Evolutionary conservation across 1,140 invertebrate genomes (phyloP).

Genomic region (Thaumatotibia leucotreta): DNA sequence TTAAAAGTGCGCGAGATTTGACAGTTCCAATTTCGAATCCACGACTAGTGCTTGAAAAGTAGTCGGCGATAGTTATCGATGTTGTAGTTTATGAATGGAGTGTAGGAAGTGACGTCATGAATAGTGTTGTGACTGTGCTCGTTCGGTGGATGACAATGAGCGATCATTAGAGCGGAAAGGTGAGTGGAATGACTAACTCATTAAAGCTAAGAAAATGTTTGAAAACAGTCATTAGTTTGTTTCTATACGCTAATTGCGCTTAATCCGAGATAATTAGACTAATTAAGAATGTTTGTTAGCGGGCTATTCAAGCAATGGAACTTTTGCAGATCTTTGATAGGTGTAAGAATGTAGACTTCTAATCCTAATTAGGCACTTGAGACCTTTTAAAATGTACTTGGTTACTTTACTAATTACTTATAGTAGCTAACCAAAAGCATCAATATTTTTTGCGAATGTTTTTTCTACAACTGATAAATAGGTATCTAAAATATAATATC

Average conservation of each 20-base stretch:
- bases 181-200: slow-evolving; percentile 52
- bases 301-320: not conserved
- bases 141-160: slow-evolving; percentile 70
- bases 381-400: too few species aligned
- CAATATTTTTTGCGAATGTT: too few species aligned
- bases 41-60: slow-evolving; percentile 36
- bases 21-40: slow-evolving; percentile 27
- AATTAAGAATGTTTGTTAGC: slow-evolving; percentile 6
- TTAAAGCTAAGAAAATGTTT: slow-evolving; percentile 42
- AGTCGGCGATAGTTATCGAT: slow-evolving; percentile 31
- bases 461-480: too few species aligned
- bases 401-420: too few species aligned
- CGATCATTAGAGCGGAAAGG: slow-evolving; percentile 69
- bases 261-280: not conserved
- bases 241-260: slow-evolving; percentile 2
- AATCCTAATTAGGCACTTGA: not conserved
- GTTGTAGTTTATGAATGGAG: slow-evolving; percentile 67
- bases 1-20: slow-evolving; percentile 7
- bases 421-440: too few species aligned
- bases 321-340: not conserved
- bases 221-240: slow-evolving; percentile 1
- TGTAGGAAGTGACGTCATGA: slow-evolving; percentile 72
- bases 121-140: slow-evolving; percentile 67
- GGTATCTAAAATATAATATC: too few species aligned
- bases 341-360: not conserved